Conservation (phyloP, 2,113 vertebrate species). For the Callocephalon fimbriatum region DNA sequence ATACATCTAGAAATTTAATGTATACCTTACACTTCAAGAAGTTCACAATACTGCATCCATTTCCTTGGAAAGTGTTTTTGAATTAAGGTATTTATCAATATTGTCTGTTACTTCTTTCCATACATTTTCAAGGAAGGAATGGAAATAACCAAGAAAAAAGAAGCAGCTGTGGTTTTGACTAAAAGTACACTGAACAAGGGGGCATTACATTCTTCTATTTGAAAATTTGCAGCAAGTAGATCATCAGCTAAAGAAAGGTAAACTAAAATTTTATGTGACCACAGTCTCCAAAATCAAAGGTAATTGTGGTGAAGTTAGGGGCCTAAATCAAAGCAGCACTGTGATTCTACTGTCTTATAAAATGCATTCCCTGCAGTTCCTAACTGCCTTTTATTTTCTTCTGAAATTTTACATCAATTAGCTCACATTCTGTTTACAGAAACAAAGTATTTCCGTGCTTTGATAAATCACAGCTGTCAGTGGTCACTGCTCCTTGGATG, state of each 20-base stretch:
- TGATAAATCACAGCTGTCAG: constrained; percentile 9
- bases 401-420: constrained; percentile 37
- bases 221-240: not conserved
- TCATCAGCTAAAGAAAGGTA: not conserved
- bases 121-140: not conserved
- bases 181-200: not conserved
- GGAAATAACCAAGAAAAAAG: not conserved
- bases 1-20: not conserved
- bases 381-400: not conserved
- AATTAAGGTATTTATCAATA: not conserved
- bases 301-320: not conserved
- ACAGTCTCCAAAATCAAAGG: not conserved
- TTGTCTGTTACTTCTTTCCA: not conserved
- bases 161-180: not conserved
- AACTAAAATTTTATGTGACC: not conserved
- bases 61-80: not conserved
- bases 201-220: not conserved
- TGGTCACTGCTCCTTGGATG: not conserved
- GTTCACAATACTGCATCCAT: not conserved
- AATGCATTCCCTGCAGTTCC: not conserved
- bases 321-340: constrained; percentile 21
- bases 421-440: not conserved
- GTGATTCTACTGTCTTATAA: not conserved
- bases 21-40: not conserved
- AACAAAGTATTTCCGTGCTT: not conserved